Percentiles rank a stretch among this genome's conserved stretches.
phyloP scores from a whole-genome alignment of 2,888 invertebrate genomes.

The Cephus spinipes region DNA sequence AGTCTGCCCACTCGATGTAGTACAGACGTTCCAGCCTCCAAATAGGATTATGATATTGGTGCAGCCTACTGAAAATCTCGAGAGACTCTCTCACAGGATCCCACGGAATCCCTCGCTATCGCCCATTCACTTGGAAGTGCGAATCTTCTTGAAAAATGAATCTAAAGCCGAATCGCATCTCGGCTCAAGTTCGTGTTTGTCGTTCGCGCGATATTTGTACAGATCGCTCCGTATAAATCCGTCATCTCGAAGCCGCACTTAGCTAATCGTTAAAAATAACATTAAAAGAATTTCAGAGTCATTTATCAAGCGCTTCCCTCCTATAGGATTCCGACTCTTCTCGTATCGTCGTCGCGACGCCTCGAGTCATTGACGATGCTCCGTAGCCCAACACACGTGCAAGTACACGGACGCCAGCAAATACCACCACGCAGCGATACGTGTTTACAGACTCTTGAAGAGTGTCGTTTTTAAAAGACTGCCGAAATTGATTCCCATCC shows the following conservation, averaged over 20 bases:
- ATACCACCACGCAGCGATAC: neutral
- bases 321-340: neutral
- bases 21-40: neutral
- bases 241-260: neutral
- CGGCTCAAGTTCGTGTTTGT: neutral
- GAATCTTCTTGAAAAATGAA: neutral
- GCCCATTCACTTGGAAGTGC: neutral
- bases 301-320: neutral
- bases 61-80: neutral
- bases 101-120: neutral
- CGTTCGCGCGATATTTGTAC: neutral
- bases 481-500: neutral
- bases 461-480: neutral
- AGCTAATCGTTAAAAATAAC: slow-evolving; percentile 10
- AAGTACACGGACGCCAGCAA: neutral
- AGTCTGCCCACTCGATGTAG: neutral
- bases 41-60: neutral
- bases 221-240: neutral
- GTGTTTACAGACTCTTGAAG: neutral
- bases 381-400: neutral
- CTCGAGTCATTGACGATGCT: neutral
- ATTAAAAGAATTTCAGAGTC: neutral
- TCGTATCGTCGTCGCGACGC: neutral
- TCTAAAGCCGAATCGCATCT: neutral
- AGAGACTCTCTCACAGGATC: neutral